phyloP scores from a whole-genome alignment of 2,888 invertebrate genomes.

The Dichetophora obliterata region DNA sequence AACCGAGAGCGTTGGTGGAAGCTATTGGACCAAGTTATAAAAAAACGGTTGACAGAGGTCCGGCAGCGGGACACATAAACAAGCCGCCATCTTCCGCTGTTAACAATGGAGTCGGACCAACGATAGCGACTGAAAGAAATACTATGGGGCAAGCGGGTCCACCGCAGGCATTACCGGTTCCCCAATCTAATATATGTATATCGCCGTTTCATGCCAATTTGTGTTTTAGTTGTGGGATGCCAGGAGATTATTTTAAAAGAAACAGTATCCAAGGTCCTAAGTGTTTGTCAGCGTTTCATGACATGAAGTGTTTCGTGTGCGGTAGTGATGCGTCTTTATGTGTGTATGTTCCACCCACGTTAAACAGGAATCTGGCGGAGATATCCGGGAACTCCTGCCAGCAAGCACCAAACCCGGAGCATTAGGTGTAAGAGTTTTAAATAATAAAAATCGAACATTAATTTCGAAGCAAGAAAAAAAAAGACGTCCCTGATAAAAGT shows the following conservation, averaged over 20 bases:
- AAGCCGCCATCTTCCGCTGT: no score
- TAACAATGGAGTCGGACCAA: no score
- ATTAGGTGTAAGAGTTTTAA: neutral
- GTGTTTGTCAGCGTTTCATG: neutral
- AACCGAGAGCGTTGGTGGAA: neutral
- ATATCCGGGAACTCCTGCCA: neutral
- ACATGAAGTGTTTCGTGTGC: constrained; percentile 1
- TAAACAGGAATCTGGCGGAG: neutral
- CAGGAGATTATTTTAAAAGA: neutral
- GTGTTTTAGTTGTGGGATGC: neutral
- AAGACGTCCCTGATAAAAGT: neutral
- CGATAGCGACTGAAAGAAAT: neutral
- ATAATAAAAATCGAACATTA: neutral
- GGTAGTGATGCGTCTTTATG: neutral
- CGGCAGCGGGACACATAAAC: no score
- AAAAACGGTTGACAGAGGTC: no score
- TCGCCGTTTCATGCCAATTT: neutral
- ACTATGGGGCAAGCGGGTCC: no score
- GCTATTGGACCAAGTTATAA: neutral
- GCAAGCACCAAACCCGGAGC: neutral
- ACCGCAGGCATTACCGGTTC: neutral
- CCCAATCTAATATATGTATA: neutral
- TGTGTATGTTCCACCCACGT: neutral
- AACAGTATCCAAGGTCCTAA: neutral
- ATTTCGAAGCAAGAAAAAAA: neutral